Conservation (phyloP, 1,140 invertebrate species). For the Zaprionus ghesquierei region DNA sequence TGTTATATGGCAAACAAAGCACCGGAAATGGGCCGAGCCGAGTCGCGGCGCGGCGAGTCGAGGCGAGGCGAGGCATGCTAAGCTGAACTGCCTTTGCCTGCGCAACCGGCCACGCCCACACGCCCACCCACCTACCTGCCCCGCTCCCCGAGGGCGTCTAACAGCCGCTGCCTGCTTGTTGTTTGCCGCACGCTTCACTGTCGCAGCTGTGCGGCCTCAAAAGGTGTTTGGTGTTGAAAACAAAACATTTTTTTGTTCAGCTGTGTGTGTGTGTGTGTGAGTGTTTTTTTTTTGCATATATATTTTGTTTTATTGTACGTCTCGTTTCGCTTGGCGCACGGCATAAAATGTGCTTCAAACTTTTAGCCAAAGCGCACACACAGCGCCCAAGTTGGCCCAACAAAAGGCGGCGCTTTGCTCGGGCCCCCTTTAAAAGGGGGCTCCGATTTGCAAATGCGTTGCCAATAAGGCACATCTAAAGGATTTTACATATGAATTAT, state of each 20-base stretch:
- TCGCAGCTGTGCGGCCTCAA: conserved; percentile 42
- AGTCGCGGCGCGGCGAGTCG: conserved; percentile 30
- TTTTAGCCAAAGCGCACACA: conserved; percentile 51
- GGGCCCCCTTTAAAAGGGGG: conserved; percentile 17
- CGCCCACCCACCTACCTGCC: neutral
- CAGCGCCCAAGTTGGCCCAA: conserved; percentile 36
- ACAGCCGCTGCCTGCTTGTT: neutral
- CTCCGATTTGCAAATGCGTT: conserved; percentile 22
- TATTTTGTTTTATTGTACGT: conserved; percentile 36
- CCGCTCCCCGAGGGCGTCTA: neutral
- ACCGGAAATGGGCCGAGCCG: conserved; percentile 65
- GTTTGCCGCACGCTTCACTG: neutral
- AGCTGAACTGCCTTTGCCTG: neutral
- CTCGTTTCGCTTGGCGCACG: conserved; percentile 29
- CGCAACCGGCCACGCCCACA: neutral
- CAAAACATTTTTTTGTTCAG: conserved; percentile 68
- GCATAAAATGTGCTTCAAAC: conserved; percentile 72
- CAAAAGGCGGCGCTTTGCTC: conserved; percentile 30
- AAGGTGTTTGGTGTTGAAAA: conserved; percentile 79
- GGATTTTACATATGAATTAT: conserved; percentile 43
- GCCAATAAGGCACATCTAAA: conserved; percentile 22
- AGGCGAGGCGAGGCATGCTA: conserved; percentile 30
- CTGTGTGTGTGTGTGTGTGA: neutral
- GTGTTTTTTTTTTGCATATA: conserved; percentile 36
- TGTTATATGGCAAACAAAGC: conserved; percentile 76